These are phyloP conservation scores for Okapia johnstoni DNA, from an alignment of 2,113 vertebrate species.

Conservation along the genomic window DNA sequence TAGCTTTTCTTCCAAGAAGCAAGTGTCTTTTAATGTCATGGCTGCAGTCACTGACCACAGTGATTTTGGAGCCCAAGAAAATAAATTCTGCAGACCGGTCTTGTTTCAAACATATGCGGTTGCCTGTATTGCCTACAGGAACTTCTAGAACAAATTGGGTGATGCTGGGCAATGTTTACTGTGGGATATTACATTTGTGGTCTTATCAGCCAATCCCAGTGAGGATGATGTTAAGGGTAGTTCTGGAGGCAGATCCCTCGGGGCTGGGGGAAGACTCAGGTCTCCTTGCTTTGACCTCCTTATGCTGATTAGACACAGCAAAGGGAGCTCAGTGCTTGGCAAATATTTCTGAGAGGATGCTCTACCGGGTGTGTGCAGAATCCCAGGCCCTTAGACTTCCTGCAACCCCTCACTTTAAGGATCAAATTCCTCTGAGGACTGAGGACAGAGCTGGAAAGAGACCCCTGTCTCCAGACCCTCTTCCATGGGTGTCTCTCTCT, in stretches of 20 bases:
- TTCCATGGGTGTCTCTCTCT: background rate
- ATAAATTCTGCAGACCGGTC: background rate
- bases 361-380: background rate
- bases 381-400: background rate
- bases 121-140: background rate
- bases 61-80: background rate
- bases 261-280: too few species aligned
- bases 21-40: background rate
- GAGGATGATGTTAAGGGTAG: accelerated
- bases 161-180: accelerated
- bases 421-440: background rate
- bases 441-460: background rate
- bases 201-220: background rate
- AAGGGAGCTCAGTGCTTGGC: background rate
- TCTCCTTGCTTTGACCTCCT: background rate
- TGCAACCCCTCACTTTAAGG: background rate
- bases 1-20: background rate
- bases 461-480: background rate
- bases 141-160: background rate
- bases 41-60: background rate
- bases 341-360: background rate
- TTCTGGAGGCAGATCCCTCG: background rate
- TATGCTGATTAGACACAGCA: background rate
- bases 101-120: background rate
- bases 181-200: accelerated